Base-by-base conservation (phyloP, 2,797 vertebrate species). In the Acrossocheilus wenchowensis region DNA sequence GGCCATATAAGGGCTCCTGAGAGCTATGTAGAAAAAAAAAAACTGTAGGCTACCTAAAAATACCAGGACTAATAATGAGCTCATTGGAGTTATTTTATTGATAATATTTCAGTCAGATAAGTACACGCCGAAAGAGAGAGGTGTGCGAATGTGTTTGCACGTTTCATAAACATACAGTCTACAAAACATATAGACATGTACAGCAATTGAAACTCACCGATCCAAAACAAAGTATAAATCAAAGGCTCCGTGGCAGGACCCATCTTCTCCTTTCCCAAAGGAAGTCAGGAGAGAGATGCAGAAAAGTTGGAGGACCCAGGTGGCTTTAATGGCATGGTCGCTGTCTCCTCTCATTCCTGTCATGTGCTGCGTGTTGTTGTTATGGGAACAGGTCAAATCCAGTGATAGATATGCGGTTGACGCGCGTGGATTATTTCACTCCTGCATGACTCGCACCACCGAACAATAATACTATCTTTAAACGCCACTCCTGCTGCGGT, bases 171-270 rank as follows among this genome's bases (percentile, higher is more conserved):
- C 41, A 78, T 10, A 21, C 6, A 39, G 30, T 21, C 60, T 73
- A 11, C 73, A 48, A 23, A n/a, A 50, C 21, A 74, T 66, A 36
- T 26, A 45, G 54, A 52, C 11, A 48, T 45, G 73, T 7, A 26
- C 72, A 81, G 4, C n/a, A 45, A 45, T 45, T 45, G 43, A 19
- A 82, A 94, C 95, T 95, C 93, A 98, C 97, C 95, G 97, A 95
- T 99, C 97, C 75, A 99, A 90, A 4, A 99, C 97, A 90, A 98
- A 98, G 91, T 98, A 98, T 83, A 98, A 91, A 90, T 99, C 97
- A 92, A 98, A 98, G 0, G 97, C 97, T 85, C 95, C 96, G 87
- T 94, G 94, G 91, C 98, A 99, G 8, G 96, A 96, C 6, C 94
- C 93, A 10, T 96, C 93, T 6, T 97, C 96, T 19, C 89, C 94